Evolutionary conservation across 2,888 invertebrate species (phyloP).

Genomic region (Theretra japonica): DNA sequence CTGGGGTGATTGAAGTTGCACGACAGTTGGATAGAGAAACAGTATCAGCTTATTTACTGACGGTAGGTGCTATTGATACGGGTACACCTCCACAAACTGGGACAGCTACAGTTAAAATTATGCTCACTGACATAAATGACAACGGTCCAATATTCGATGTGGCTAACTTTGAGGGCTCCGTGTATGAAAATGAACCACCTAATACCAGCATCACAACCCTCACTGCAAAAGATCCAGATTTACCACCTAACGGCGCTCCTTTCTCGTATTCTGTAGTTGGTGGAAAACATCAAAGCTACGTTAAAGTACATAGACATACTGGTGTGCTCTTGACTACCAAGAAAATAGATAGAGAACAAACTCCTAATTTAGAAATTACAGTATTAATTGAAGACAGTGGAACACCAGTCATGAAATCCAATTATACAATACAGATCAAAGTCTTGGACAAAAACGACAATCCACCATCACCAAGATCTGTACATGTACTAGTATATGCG

Average conservation of each 20-base stretch:
- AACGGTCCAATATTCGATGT: constrained; percentile 94
- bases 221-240: constrained; percentile 94
- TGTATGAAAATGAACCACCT: constrained; percentile 94
- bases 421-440: constrained; percentile 89
- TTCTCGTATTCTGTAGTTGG: constrained; percentile 92
- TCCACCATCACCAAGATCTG: constrained; percentile 93
- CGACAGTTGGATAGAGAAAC: constrained; percentile 92
- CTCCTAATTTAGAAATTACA: constrained; percentile 89
- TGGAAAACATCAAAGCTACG: constrained; percentile 90
- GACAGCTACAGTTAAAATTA: constrained; percentile 92
- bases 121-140: constrained; percentile 95
- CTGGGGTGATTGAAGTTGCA: constrained; percentile 92
- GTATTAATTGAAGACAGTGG: constrained; percentile 96
- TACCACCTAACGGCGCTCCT: constrained; percentile 95
- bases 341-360: constrained; percentile 92
- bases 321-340: constrained; percentile 92
- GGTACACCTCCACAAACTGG: constrained; percentile 96
- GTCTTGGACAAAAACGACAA: constrained; percentile 96
- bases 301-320: constrained; percentile 91
- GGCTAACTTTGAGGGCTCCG: constrained; percentile 88
- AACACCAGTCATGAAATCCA: constrained; percentile 91
- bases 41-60: constrained; percentile 89
- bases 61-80: constrained; percentile 94
- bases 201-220: constrained; percentile 93
- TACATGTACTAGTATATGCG: constrained; percentile 91